phyloP scores from a whole-genome alignment of 2,888 invertebrate species.

The Aleiodes leptofemur region DNA sequence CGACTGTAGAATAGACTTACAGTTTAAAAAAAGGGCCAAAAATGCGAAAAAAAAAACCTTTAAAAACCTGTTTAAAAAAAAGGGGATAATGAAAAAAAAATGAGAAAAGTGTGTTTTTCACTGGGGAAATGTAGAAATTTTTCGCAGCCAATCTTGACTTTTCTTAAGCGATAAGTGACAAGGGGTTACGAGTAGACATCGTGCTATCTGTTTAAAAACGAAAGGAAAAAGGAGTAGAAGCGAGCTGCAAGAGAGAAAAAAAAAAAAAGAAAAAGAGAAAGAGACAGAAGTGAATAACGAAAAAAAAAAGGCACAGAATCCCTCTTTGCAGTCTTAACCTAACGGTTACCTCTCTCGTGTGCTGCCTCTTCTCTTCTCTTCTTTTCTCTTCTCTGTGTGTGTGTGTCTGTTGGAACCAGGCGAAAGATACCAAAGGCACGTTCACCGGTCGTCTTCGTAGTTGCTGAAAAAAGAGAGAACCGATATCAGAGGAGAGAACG shows the following conservation, averaged over 20 bases:
- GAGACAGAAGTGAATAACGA: neutral
- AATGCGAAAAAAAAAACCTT: neutral
- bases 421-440: slow-evolving; percentile 48
- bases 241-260: neutral
- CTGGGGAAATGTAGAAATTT: slow-evolving; percentile 23
- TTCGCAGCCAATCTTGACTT: slow-evolving; percentile 25
- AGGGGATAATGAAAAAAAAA: neutral
- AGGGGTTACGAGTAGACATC: neutral
- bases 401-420: slow-evolving; percentile 28
- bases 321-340: slow-evolving; percentile 14
- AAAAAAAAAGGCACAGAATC: slow-evolving; percentile 13
- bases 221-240: slow-evolving; percentile 18
- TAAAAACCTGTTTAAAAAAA: neutral
- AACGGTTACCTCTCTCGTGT: slow-evolving; percentile 30
- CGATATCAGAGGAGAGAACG: slow-evolving; percentile 25
- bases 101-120: neutral
- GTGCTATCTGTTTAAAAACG: slow-evolving; percentile 28
- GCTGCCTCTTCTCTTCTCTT: slow-evolving; percentile 1
- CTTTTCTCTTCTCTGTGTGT: no score
- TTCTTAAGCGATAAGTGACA: slow-evolving; percentile 33
- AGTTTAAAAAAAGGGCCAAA: slow-evolving; percentile 3
- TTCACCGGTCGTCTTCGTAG: slow-evolving; percentile 39
- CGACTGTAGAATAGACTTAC: slow-evolving; percentile 21
- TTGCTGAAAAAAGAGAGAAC: slow-evolving; percentile 44
- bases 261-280: neutral